Evolutionary conservation across 1,140 invertebrate species (phyloP).

Genomic region (Cydia amplana): DNA sequence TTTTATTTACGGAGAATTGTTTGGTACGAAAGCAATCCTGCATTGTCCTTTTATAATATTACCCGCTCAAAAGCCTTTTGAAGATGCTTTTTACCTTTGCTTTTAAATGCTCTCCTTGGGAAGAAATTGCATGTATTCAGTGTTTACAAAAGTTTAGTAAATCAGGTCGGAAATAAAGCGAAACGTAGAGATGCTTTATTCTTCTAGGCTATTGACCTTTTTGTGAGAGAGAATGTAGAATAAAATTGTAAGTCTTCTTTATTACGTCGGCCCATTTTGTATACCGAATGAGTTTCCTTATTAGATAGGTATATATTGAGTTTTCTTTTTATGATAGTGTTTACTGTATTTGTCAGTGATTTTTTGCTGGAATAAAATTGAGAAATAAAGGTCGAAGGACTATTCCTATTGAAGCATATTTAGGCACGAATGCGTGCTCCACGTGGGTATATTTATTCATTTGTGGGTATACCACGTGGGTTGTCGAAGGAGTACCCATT

Average conservation of each 20-base stretch:
- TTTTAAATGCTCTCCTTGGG: neutral
- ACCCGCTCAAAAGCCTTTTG: conserved; percentile 11
- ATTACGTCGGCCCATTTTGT: neutral
- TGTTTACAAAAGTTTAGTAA: conserved; percentile 18
- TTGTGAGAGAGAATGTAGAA: neutral
- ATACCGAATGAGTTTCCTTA: neutral
- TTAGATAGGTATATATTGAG: too few species aligned
- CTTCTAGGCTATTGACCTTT: conserved; percentile 16
- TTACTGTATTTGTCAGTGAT: too few species aligned
- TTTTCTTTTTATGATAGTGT: too few species aligned
- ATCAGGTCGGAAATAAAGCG: conserved; percentile 26
- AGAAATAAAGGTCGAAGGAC: neutral
- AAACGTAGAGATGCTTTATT: conserved; percentile 16
- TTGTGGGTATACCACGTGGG: too few species aligned
- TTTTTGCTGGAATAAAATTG: neutral
- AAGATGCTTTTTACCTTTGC: conserved; percentile 15
- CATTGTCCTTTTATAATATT: conserved; percentile 12
- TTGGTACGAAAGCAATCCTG: neutral
- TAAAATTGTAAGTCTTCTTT: neutral
- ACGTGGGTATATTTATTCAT: neutral
- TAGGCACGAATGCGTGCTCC: neutral
- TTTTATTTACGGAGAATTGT: neutral
- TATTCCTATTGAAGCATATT: neutral
- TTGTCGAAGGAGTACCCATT: neutral
- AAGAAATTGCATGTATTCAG: conserved; percentile 16